Evolutionary conservation across 2,797 vertebrate species (phyloP), one percentile per base, ranked within the genome.

Genomic region (Microcaecilia unicolor): DNA sequence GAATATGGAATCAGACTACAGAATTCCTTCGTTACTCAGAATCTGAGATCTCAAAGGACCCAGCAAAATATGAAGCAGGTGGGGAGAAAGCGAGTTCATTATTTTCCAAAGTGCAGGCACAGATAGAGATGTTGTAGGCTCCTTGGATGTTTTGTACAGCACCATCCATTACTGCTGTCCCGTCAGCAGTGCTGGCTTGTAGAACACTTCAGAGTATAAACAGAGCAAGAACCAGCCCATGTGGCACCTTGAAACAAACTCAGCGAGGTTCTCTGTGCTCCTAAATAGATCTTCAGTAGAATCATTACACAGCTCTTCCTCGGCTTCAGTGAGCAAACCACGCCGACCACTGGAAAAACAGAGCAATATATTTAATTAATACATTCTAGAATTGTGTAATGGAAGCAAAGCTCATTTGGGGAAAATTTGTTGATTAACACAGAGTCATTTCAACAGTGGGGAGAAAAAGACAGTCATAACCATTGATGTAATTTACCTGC

Each of bases 61-160:
- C 71, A 73, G 72, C 63, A 60, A 75, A 79, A 79, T 61, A 41
- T 31, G 26, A 61, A 65, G n/a, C n/a, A n/a, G n/a, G n/a, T n/a
- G n/a, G n/a, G n/a, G n/a, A n/a, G n/a, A n/a, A n/a, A 70, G 70
- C 53, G 62, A 25, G 42, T 0, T 15, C 50, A 51, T 44, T 34
- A 1, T 31, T 51, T 49, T 28, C 47, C 55, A 47, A 20, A 46
- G 22, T 40, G 25, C 25, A 41, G 55, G 36, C 52, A 44, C 43
- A 45, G 21, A 39, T 50, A 35, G 41, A 3, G 13, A 49, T 9
- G 11, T 37, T 44, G 36, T 22, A 13, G n/a, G 24, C 46, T 49
- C 48, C 39, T 52, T 33, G 30, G 28, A 34, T 3, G 6, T 37
- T 36, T 44, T 31, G 20, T 52, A 44, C 18, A 35, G 24, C 34